Evolutionary conservation across 92 coral and sea anemone genomes (phyloP), one percentile per base, ranked within the genome.

Genomic region (Montipora capitata): DNA sequence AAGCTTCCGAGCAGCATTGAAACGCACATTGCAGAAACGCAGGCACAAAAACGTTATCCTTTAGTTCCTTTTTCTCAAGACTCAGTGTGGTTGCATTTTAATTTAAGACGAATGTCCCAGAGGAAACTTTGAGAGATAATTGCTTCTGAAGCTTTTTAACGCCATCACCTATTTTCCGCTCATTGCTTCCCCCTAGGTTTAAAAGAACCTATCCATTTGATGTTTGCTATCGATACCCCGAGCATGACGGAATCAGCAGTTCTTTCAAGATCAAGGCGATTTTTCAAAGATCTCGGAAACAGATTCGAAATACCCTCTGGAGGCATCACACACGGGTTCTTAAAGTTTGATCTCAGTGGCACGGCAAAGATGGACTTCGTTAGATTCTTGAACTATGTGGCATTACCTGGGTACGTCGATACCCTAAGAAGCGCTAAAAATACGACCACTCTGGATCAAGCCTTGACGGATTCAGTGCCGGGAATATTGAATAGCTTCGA

Each of bases 381-480:
- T 64, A 78, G 65, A 44, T 91, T 95, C 76, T 79, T 88, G 16
- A 90, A 91, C 54, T 89, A 92, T 70, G 74, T 96, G 42, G 80
- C 94, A 40, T 75, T 95, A 4, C 95, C 95, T 12, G 91, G 96
- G 0, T 94, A 95, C 71, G 70, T 95, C 41, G 79, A 91, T 63
- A 87, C 92, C 13, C 84, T 95, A 94, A 93, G 85, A 27, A 93
- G 95, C 40, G 91, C 96, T 1, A 78, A 82, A 54, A 78, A 86
- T 40, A 93, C 80, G 62, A 91, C 92, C 54, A 83, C 87, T 58
- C 95, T 95, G n/a, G 93, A 95, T 48, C 87, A 81, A 66, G 91
- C 98, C 64, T 67, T 95, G 73, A 92, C 92, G 58, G 96, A 95
- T 62, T 80, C 96, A 44, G 87, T 95, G 48, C 96, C 98, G 71